Conservation (phyloP, 2,888 invertebrate genomes). For the Eurois occulta region DNA sequence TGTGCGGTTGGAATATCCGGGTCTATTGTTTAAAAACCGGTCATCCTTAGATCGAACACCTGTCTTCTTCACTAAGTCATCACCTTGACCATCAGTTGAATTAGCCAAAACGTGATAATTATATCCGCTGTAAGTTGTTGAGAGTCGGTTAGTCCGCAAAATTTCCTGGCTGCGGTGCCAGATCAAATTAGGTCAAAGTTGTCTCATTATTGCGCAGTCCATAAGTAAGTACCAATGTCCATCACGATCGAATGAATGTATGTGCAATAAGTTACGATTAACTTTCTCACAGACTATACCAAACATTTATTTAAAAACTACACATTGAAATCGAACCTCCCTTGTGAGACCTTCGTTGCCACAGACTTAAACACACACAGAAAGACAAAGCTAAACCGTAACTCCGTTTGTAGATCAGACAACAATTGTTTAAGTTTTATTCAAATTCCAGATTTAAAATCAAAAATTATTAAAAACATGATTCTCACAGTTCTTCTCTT, state of each 20-base stretch:
- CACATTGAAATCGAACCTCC: no score
- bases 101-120: not conserved
- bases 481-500: not conserved
- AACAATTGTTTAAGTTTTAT: not conserved
- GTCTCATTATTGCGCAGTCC: not conserved
- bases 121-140: not conserved
- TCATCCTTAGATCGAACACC: not conserved
- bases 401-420: not conserved
- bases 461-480: not conserved
- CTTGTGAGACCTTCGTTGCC: not conserved
- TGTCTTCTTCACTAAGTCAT: not conserved
- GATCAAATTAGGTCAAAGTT: not conserved
- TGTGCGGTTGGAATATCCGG: not conserved
- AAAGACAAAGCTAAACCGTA: not conserved
- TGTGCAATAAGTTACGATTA: no score
- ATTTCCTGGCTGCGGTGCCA: not conserved
- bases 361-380: not conserved
- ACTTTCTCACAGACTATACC: not conserved
- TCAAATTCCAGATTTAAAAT: not conserved
- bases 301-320: not conserved
- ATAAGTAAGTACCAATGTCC: not conserved
- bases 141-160: not conserved
- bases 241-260: no score
- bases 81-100: not conserved
- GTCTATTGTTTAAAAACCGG: not conserved